Conservation (phyloP, 2,797 vertebrate genomes). For the Peromyscus attwateri region DNA sequence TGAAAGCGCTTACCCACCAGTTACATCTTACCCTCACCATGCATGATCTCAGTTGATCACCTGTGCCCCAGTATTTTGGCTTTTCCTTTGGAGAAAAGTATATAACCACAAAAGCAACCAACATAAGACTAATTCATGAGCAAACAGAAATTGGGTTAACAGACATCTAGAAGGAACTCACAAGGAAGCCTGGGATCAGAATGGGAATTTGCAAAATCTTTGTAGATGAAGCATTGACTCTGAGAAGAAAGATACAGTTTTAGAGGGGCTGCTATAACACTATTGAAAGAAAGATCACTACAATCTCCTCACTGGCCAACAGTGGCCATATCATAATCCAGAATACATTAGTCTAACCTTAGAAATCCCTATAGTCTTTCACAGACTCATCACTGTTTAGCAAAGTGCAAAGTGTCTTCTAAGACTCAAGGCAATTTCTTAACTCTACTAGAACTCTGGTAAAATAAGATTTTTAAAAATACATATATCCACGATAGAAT, state of each 20-base stretch:
- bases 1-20: not conserved
- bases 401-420: not conserved
- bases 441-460: not conserved
- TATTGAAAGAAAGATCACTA: not conserved
- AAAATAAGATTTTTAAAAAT: not conserved
- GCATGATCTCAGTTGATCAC: not conserved
- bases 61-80: not conserved
- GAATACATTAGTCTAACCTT: too few relatives aligned
- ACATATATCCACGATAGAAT: not conserved
- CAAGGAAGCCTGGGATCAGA: not conserved
- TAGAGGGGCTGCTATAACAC: not conserved
- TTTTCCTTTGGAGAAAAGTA: not conserved
- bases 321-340: too few relatives aligned
- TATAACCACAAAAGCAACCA: not conserved
- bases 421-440: not conserved
- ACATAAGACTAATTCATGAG: not conserved
- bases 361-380: not conserved
- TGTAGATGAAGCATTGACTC: not conserved
- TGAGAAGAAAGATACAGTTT: not conserved
- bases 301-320: not conserved
- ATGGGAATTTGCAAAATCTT: not conserved
- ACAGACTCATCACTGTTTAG: not conserved
- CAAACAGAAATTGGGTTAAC: not conserved
- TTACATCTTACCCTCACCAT: not conserved
- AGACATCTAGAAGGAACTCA: not conserved